A percentile compares a stretch with the other conserved stretches of the same genome.
Conservation (phyloP, 1,140 invertebrate genomes). For the Achatina immaculata region DNA sequence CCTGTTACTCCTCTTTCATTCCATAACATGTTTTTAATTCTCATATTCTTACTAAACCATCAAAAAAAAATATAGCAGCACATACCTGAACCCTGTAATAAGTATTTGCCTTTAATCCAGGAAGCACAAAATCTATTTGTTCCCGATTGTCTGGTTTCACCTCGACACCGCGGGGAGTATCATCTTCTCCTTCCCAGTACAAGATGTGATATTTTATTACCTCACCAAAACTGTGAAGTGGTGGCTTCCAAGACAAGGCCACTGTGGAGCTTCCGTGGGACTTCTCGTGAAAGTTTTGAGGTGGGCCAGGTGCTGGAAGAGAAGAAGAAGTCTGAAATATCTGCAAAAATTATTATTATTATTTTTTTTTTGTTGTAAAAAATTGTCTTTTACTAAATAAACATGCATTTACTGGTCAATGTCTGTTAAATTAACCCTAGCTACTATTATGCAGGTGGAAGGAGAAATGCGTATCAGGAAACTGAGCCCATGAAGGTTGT, state of each 20-base stretch:
- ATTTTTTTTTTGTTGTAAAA: too few relatives aligned
- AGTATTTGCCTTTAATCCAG: constrained; percentile 39
- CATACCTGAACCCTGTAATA: constrained; percentile 47
- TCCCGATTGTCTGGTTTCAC: not conserved
- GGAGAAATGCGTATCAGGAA: too few relatives aligned
- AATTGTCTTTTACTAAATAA: too few relatives aligned
- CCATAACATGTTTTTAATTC: too few relatives aligned
- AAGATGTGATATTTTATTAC: constrained; percentile 21
- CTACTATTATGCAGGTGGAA: too few relatives aligned
- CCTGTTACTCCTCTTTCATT: too few relatives aligned
- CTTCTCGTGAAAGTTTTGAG: not conserved
- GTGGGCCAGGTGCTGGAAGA: constrained; percentile 14
- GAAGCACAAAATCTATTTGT: constrained; percentile 35
- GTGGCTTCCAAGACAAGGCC: constrained; percentile 20
- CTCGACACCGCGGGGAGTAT: constrained; percentile 9
- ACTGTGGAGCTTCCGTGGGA: not conserved
- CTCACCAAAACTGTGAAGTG: not conserved
- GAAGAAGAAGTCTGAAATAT: not conserved
- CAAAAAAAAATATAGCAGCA: not conserved
- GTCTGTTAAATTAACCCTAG: too few relatives aligned
- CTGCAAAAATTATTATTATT: too few relatives aligned
- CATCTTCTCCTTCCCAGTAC: constrained; percentile 20
- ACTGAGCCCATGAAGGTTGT: too few relatives aligned
- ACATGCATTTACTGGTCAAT: too few relatives aligned
- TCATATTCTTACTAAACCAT: too few relatives aligned